Evolutionary conservation across 2,797 vertebrate genomes (phyloP).

Genomic region (Scomberomorus guttatus): DNA sequence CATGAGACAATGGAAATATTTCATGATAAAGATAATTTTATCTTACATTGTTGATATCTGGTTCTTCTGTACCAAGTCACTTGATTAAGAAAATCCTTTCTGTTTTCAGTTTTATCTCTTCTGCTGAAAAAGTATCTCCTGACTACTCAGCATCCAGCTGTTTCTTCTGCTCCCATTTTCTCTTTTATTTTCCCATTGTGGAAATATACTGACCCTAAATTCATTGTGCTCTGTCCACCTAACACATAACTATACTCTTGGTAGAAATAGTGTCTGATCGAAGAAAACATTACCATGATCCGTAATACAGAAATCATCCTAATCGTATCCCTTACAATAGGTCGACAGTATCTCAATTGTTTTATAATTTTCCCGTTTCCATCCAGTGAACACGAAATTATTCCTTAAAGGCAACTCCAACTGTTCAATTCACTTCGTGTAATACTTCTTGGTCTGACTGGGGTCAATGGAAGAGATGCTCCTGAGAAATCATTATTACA

Average conservation of each 20-base stretch:
- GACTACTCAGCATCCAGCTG: slow-evolving; percentile 1
- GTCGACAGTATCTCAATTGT: background rate
- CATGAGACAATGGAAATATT: background rate
- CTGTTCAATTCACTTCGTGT: background rate
- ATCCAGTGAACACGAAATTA: background rate
- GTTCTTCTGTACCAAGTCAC: background rate
- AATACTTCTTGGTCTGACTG: background rate
- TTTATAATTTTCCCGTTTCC: background rate
- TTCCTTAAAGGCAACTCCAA: background rate
- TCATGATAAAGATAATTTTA: background rate
- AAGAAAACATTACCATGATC: background rate
- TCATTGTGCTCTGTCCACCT: background rate
- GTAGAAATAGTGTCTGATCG: background rate
- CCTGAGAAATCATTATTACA: background rate
- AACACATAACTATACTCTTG: background rate
- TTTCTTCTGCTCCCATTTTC: slow-evolving; percentile 11
- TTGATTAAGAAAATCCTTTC: background rate
- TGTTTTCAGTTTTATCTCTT: background rate
- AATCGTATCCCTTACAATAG: background rate
- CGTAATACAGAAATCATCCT: background rate
- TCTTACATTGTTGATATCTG: slow-evolving; percentile 4
- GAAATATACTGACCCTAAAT: slow-evolving; percentile 28
- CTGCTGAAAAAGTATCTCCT: background rate
- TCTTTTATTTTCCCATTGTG: background rate
- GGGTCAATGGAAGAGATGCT: background rate